Base-by-base conservation (phyloP, 2,113 vertebrate genomes). In the Lampris megalopsis region DNA sequence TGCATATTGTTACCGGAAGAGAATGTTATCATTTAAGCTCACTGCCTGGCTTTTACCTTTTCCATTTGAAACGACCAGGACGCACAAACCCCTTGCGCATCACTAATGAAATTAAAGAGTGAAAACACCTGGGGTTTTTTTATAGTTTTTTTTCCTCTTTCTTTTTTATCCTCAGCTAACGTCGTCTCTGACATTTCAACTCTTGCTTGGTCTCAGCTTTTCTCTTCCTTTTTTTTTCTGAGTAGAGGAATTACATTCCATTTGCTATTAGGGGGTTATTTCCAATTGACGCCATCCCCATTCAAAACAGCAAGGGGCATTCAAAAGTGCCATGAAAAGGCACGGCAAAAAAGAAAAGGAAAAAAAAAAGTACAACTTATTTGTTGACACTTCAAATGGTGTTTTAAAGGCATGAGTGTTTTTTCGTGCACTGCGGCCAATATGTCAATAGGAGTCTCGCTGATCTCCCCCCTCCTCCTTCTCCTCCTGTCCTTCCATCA, bases 21-120 rank as follows among this genome's bases (percentile, higher is more conserved):
- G 77, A 90, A 86, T 84, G 82, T 89, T 87, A 86, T 90, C 82
- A 88, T 91, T 89, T 89, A 88, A 86, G 77, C 81, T 79, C 67
- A 80, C 24, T 80, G 79, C 66, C 70, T 82, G 73, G 84, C 81
- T 91, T 88, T 90, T 89, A 91, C 81, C 87, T 85, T 77, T 87
- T 91, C 40, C 69, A 86, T 91, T 87, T 87, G 81, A 91, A 87
- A 87, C 82, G 73, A 78, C 88, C 88, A 71, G 78, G 75, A 83
- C 74, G 69, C n/a, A 10, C 60, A 64, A 76, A 79, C 68, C 72
- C 72, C 79, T 71, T 10, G 5, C 78, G 76, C 69, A 75, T 85
- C 80, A 50, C 77, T 85, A 88, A 88, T 90, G 86, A 83, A 85
- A 91, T 87, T 81, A 87, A 76, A 75, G 68, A 77, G 78, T 75